These are phyloP conservation scores for Drosophila ochracea DNA, from an alignment of 2,888 invertebrate species.

Conservation along the genomic window DNA sequence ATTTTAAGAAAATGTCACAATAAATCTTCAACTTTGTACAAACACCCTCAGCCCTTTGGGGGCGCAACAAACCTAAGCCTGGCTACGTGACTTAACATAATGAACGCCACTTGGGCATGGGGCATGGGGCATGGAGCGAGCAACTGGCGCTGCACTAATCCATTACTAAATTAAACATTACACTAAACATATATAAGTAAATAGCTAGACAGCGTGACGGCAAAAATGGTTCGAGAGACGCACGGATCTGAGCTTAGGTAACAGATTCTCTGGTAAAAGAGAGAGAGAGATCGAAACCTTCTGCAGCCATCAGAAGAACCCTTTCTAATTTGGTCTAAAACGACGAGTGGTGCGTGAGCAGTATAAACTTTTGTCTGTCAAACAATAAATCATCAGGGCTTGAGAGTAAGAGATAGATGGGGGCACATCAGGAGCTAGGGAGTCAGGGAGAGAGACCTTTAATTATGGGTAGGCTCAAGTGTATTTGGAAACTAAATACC, in stretches of 20 bases:
- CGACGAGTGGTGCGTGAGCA: slow-evolving; percentile 41
- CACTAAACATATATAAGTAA: slow-evolving; percentile 79
- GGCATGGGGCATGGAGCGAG: background rate
- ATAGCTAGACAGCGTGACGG: slow-evolving; percentile 79
- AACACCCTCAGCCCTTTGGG: slow-evolving; percentile 26
- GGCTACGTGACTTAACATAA: slow-evolving; percentile 80
- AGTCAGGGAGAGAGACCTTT: slow-evolving; percentile 56
- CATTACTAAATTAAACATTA: slow-evolving; percentile 84
- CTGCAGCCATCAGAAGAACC: slow-evolving; percentile 52
- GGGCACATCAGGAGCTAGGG: slow-evolving; percentile 1
- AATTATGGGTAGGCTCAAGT: slow-evolving; percentile 78
- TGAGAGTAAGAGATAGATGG: slow-evolving; percentile 20
- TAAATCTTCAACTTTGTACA: slow-evolving; percentile 71
- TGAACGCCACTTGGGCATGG: slow-evolving; percentile 46
- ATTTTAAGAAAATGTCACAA: slow-evolving; percentile 69
- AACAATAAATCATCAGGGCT: slow-evolving; percentile 78
- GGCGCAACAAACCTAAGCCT: slow-evolving; percentile 7
- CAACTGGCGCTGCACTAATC: slow-evolving; percentile 72
- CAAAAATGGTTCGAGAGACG: slow-evolving; percentile 60
- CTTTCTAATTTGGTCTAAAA: slow-evolving; percentile 72
- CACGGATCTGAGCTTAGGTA: slow-evolving; percentile 23
- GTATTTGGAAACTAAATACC: slow-evolving; percentile 68
- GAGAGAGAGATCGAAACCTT: slow-evolving; percentile 14
- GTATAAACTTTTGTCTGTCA: slow-evolving; percentile 71
- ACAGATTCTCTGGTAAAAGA: slow-evolving; percentile 14